These are phyloP conservation scores for Drosophila arawakana DNA, from an alignment of 1,140 invertebrate species.

Conservation along the genomic window DNA sequence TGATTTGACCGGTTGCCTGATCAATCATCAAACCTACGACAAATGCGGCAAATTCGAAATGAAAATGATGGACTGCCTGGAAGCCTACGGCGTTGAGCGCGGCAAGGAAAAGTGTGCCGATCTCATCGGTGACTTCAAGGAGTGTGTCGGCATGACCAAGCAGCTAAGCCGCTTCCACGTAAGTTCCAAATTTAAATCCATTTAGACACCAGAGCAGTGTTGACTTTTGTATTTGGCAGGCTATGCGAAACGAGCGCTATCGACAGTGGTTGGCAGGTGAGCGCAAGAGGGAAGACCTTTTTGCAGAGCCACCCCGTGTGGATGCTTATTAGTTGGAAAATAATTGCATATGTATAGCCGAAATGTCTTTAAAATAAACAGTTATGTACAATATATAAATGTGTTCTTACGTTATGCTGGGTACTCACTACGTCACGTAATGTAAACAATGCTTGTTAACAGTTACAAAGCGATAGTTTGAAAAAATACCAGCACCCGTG, in stretches of 20 bases:
- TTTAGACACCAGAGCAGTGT: background rate
- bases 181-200: conserved; percentile 27
- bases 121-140: conserved; percentile 88
- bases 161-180: conserved; percentile 86
- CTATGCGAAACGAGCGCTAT: conserved; percentile 86
- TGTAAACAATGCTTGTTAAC: too few species aligned
- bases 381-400: conserved; percentile 18
- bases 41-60: conserved; percentile 88
- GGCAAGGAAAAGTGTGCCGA: conserved; percentile 86
- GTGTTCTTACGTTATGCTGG: conserved; percentile 15
- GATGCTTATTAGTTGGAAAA: conserved; percentile 84
- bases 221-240: conserved; percentile 63
- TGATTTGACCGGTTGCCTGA: conserved; percentile 87
- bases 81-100: conserved; percentile 89
- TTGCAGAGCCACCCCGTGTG: conserved; percentile 84
- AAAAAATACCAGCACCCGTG: too few species aligned
- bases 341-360: conserved; percentile 52
- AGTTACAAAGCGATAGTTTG: too few species aligned
- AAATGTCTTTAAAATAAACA: conserved; percentile 67
- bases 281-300: conserved; percentile 83
- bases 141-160: conserved; percentile 87
- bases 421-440: too few species aligned
- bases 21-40: conserved; percentile 87
- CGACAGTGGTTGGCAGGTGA: conserved; percentile 86
- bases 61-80: conserved; percentile 89